phyloP scores from a whole-genome alignment of 2,797 vertebrate genomes.

The Etheostoma nigrum region DNA sequence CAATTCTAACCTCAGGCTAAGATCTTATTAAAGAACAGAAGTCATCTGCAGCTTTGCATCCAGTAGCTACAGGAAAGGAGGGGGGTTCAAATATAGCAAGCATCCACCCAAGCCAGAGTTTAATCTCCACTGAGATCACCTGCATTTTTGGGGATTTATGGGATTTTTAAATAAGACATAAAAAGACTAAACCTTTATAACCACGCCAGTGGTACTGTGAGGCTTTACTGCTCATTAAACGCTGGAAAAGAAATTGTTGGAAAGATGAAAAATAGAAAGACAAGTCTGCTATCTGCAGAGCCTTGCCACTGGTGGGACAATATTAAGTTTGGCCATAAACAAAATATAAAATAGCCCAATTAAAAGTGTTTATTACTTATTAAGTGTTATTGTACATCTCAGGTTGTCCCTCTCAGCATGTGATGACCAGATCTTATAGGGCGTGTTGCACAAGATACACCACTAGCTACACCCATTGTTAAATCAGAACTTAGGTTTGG shows the following conservation, averaged over 20 bases:
- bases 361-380: not conserved
- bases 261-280: conserved; percentile 16
- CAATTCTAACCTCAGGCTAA: conserved; percentile 56
- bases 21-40: conserved; percentile 70
- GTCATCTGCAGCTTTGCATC: conserved; percentile 48
- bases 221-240: conserved; percentile 5
- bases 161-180: conserved; percentile 27
- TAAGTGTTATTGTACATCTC: not conserved
- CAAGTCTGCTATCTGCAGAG: not conserved
- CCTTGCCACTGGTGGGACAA: not conserved
- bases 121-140: conserved; percentile 43
- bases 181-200: conserved; percentile 15
- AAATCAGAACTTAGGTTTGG: not conserved
- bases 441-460: not conserved
- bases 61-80: conserved; percentile 20
- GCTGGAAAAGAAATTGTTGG: not conserved
- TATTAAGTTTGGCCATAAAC: not conserved
- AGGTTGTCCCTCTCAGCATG: not conserved
- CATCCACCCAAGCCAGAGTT: not conserved
- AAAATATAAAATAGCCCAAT: not conserved
- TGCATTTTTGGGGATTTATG: conserved; percentile 33
- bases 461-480: not conserved
- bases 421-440: not conserved
- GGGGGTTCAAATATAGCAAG: conserved; percentile 42
- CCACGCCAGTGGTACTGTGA: not conserved